phyloP scores from a whole-genome alignment of 2,888 invertebrate genomes.

The Drosophila koepferae region DNA sequence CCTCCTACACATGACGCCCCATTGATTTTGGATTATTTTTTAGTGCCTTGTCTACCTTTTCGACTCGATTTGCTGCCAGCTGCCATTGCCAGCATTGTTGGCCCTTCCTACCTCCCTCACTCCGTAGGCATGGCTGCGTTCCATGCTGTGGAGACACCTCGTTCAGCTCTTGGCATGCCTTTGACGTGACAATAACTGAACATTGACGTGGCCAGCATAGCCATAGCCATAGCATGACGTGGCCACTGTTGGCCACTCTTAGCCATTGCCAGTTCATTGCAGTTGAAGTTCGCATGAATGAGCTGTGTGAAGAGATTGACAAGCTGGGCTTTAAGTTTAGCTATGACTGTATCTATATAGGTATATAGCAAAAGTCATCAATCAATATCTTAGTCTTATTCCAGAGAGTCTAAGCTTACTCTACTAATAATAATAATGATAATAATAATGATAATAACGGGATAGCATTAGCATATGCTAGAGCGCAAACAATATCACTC shows the following conservation, averaged over 20 bases:
- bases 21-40: conserved; percentile 81
- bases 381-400: no score
- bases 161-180: background rate
- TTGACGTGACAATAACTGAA: conserved; percentile 63
- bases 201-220: conserved; percentile 46
- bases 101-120: background rate
- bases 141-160: background rate
- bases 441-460: no score
- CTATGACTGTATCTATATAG: background rate
- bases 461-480: no score
- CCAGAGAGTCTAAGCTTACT: no score
- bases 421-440: no score
- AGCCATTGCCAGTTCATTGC: background rate
- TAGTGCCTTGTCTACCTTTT: conserved; percentile 75
- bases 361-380: background rate
- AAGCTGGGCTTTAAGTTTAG: background rate
- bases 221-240: conserved; percentile 47
- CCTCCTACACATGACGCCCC: conserved; percentile 72
- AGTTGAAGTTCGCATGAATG: no score
- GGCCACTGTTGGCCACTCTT: conserved; percentile 6
- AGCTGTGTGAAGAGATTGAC: background rate
- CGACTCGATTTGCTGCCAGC: conserved; percentile 35
- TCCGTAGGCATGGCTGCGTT: background rate
- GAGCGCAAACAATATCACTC: no score
- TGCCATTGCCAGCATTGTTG: conserved; percentile 13